Conservation (phyloP, 2,888 invertebrate genomes). For the Tachina fera region DNA sequence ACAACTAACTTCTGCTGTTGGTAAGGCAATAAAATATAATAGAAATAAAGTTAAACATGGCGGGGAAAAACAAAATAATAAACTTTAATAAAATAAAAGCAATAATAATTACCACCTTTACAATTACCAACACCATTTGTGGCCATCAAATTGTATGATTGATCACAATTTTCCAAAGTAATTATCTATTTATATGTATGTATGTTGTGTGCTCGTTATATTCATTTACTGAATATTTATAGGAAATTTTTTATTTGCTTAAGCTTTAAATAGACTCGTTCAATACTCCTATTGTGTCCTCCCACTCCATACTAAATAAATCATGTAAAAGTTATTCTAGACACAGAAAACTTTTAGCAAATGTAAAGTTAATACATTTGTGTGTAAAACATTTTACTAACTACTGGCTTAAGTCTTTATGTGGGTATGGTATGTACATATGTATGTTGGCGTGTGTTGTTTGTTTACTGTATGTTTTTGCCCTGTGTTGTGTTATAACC, state of each 20-base stretch:
- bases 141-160: slow-evolving; percentile 77
- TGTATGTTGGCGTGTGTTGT: slow-evolving; percentile 27
- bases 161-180: slow-evolving; percentile 80
- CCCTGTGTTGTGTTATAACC: slow-evolving; percentile 5
- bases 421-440: slow-evolving; percentile 3
- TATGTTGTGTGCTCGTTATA: not conserved
- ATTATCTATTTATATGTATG: slow-evolving; percentile 74
- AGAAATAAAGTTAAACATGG: not conserved
- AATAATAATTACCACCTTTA: slow-evolving; percentile 46
- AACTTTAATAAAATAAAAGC: slow-evolving; percentile 17
- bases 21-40: not conserved
- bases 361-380: slow-evolving; percentile 59
- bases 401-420: not conserved
- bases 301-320: not conserved
- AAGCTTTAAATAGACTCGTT: slow-evolving; percentile 33
- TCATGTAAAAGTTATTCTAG: slow-evolving; percentile 13
- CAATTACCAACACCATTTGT: slow-evolving; percentile 68
- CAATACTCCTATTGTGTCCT: not conserved
- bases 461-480: slow-evolving; percentile 33
- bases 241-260: slow-evolving; percentile 42
- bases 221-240: slow-evolving; percentile 38
- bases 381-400: not conserved
- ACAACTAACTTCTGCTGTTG: not conserved
- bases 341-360: slow-evolving; percentile 19
- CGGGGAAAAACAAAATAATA: not conserved